These are phyloP conservation scores for Loriculus beryllinus DNA, from an alignment of 2,797 vertebrate species.

Conservation along the genomic window DNA sequence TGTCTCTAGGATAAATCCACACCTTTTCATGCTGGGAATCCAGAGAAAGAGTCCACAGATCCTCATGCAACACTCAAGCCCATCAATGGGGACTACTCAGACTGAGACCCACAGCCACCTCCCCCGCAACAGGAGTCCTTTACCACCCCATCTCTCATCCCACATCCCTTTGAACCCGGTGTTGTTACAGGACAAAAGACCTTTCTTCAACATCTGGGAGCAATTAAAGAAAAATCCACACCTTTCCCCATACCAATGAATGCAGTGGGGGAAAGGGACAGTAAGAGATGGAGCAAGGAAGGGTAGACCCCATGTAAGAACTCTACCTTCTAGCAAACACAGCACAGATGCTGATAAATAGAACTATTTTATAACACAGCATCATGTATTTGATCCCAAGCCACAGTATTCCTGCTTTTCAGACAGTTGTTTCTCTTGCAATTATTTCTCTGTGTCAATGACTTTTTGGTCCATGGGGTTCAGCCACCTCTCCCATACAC, in stretches of 20 bases:
- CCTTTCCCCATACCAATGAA: not conserved
- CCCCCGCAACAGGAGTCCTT: not conserved
- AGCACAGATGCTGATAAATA: not conserved
- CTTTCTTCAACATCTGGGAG: constrained; percentile 35
- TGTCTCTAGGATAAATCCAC: not conserved
- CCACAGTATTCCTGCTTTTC: not conserved
- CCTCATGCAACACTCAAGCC: not conserved
- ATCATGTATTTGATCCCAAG: not conserved
- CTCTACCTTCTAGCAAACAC: not conserved
- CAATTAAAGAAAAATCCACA: not conserved
- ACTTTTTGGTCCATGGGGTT: not conserved
- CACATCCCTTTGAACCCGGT: not conserved
- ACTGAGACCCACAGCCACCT: not conserved
- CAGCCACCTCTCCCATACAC: not conserved
- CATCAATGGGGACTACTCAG: not conserved
- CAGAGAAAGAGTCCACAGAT: not conserved
- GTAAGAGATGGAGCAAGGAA: not conserved
- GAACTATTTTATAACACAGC: not conserved
- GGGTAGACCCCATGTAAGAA: not conserved
- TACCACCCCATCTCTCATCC: not conserved
- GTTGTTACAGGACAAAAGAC: not conserved
- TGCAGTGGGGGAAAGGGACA: not conserved
- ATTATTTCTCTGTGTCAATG: not conserved
- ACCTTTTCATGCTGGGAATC: not conserved
- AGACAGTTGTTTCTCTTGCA: not conserved